Conservation (phyloP, 2,797 vertebrate genomes). For the Thaleichthys pacificus region DNA sequence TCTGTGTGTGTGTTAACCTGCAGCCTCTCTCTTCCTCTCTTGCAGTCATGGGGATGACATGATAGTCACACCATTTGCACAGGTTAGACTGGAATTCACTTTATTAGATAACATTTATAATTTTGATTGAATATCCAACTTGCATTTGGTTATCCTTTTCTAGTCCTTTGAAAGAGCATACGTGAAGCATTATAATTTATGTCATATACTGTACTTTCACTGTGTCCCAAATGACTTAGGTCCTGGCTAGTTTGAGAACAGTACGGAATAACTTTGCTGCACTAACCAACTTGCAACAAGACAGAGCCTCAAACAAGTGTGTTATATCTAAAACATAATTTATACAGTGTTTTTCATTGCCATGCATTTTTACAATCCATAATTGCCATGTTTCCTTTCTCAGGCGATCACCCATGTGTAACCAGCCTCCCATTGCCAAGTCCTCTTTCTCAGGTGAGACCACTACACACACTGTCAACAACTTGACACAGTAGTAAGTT, state of each 20-base stretch:
- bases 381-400: slow-evolving; percentile 15
- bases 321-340: slow-evolving; percentile 7
- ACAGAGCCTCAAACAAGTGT: slow-evolving; percentile 86
- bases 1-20: slow-evolving; percentile 17
- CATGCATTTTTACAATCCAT: too few relatives aligned
- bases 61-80: slow-evolving; percentile 89
- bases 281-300: slow-evolving; percentile 87
- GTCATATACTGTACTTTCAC: not conserved
- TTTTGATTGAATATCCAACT: not conserved
- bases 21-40: slow-evolving; percentile 41
- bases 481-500: not conserved
- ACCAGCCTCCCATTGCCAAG: slow-evolving; percentile 84
- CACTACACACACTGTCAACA: not conserved
- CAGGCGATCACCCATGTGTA: slow-evolving; percentile 86
- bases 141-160: too few relatives aligned
- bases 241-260: slow-evolving; percentile 86
- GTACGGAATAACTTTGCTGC: slow-evolving; percentile 88
- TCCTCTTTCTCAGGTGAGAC: slow-evolving; percentile 84
- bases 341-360: too few relatives aligned
- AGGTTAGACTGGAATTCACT: slow-evolving; percentile 70
- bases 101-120: not conserved
- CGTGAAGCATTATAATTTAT: not conserved
- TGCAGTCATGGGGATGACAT: slow-evolving; percentile 89
- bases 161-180: not conserved
- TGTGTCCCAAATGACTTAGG: slow-evolving; percentile 62